Conservation (phyloP, 2,797 vertebrate genomes). For the Enteromius argenteus region DNA sequence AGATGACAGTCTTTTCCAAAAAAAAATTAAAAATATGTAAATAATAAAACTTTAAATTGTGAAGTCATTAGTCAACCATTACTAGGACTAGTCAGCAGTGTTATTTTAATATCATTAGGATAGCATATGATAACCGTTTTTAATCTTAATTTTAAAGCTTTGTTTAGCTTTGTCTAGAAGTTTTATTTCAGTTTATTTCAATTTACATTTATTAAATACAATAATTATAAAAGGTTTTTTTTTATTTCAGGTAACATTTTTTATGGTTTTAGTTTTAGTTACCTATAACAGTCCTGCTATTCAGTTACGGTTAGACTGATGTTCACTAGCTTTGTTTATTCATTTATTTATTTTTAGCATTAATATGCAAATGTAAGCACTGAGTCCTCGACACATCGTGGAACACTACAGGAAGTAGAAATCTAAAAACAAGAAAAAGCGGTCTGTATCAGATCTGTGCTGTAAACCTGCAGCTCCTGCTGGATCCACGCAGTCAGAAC, state of each 20-base stretch:
- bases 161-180: too few species aligned
- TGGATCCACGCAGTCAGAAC: constrained; percentile 58
- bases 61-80: neutral
- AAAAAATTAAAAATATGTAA: too few species aligned
- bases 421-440: constrained; percentile 50
- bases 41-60: too few species aligned
- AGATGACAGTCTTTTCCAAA: too few species aligned
- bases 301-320: neutral
- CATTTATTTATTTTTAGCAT: neutral
- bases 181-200: neutral
- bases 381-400: constrained; percentile 9
- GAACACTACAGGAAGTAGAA: constrained; percentile 24
- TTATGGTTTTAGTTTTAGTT: neutral
- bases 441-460: constrained; percentile 49
- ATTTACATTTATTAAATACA: too few species aligned
- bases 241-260: neutral
- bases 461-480: constrained; percentile 6
- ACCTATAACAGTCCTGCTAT: too few species aligned
- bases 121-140: neutral
- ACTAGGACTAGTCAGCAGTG: neutral
- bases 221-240: too few species aligned
- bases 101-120: too few species aligned
- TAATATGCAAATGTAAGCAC: neutral
- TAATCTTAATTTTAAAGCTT: too few species aligned
- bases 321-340: neutral